Percentiles rank a stretch among this genome's conserved stretches.
phyloP scores from a whole-genome alignment of 2,888 invertebrate genomes.

The Apamea monoglypha region DNA sequence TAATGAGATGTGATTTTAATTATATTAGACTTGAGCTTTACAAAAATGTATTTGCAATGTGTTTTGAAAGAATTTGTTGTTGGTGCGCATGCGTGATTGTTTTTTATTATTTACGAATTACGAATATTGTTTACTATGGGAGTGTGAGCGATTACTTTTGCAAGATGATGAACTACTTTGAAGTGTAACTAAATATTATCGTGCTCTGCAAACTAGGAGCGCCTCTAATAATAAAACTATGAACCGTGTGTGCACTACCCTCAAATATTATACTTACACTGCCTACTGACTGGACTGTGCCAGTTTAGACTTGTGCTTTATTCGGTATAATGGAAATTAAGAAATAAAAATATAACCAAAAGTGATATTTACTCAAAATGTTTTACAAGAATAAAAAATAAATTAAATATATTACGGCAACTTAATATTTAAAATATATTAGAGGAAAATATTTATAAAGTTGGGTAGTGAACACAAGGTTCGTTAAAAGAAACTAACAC shows the following conservation, averaged over 20 bases:
- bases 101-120: slow-evolving; percentile 75
- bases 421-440: slow-evolving; percentile 55
- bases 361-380: slow-evolving; percentile 58
- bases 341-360: slow-evolving; percentile 45
- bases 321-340: slow-evolving; percentile 44
- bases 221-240: slow-evolving; percentile 25
- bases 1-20: slow-evolving; percentile 89
- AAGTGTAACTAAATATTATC: slow-evolving; percentile 50
- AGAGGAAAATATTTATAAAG: slow-evolving; percentile 55
- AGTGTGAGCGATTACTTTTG: slow-evolving; percentile 59
- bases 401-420: slow-evolving; percentile 41
- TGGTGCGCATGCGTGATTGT: slow-evolving; percentile 77
- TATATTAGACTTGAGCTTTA: slow-evolving; percentile 87
- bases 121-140: slow-evolving; percentile 65
- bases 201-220: slow-evolving; percentile 58
- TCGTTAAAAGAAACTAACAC: slow-evolving; percentile 38
- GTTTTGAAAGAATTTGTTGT: slow-evolving; percentile 76
- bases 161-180: slow-evolving; percentile 53
- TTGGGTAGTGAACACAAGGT: slow-evolving; percentile 48
- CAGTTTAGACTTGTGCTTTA: slow-evolving; percentile 58
- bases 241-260: slow-evolving; percentile 50
- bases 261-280: slow-evolving; percentile 41
- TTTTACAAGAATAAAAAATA: slow-evolving; percentile 53
- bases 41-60: slow-evolving; percentile 86
- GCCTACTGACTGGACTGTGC: slow-evolving; percentile 52